phyloP scores from a whole-genome alignment of 2,888 invertebrate species.

The Lasioglossum malachurum region DNA sequence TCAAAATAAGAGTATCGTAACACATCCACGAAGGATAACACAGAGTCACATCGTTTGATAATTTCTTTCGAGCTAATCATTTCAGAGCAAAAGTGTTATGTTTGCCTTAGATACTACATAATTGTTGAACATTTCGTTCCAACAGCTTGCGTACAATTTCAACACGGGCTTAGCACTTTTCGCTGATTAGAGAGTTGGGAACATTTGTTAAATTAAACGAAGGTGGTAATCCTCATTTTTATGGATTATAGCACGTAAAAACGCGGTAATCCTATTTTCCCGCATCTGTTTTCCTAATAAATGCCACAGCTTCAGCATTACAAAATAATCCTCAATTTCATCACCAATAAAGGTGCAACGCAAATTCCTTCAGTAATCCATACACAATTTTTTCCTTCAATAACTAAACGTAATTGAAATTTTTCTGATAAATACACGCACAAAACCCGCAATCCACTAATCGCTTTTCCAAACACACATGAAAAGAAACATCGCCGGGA shows the following conservation, averaged over 20 bases:
- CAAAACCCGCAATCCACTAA: too few species aligned
- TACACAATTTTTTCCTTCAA: too few species aligned
- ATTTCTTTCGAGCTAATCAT: neutral
- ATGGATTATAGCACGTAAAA: neutral
- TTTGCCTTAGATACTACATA: neutral
- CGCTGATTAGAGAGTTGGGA: too few species aligned
- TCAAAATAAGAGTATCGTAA: neutral
- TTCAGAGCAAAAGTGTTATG: neutral
- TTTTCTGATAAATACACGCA: too few species aligned
- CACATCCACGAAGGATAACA: neutral
- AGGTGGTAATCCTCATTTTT: neutral
- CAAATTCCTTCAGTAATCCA: too few species aligned
- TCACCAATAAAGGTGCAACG: too few species aligned
- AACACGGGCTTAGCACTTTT: neutral
- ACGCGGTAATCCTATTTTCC: neutral
- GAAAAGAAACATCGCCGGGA: neutral
- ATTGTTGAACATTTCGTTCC: neutral
- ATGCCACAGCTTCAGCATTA: neutral
- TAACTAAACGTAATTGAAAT: too few species aligned
- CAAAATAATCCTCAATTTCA: neutral
- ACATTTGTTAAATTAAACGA: too few species aligned
- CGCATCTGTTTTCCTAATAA: neutral
- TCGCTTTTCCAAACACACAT: too few species aligned
- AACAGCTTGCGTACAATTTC: neutral
- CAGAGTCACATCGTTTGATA: neutral